Conservation (phyloP, 1,140 invertebrate genomes). For the Druon quercuslanigerum region DNA sequence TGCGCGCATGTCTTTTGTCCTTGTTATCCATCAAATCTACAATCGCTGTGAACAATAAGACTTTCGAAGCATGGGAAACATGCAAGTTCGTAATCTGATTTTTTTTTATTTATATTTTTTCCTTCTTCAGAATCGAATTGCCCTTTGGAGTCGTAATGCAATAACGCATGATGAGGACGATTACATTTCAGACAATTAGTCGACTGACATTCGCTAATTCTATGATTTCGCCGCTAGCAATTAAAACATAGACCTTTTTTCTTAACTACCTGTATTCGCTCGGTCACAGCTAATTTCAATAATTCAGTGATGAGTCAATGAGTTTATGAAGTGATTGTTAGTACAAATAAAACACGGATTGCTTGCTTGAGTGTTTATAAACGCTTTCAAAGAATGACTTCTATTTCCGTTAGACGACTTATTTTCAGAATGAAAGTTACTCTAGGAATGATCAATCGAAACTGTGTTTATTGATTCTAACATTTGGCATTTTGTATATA, state of each 20-base stretch:
- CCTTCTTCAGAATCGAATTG: background rate
- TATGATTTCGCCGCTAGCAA: background rate
- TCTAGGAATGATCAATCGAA: slow-evolving; percentile 4
- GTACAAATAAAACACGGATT: no score
- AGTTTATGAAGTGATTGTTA: background rate
- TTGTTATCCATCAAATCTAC: slow-evolving; percentile 32
- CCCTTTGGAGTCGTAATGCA: no score
- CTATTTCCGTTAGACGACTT: slow-evolving; percentile 21
- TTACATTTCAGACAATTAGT: no score
- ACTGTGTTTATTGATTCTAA: slow-evolving; percentile 45
- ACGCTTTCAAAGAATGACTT: background rate
- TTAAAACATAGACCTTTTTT: no score
- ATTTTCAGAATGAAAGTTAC: background rate
- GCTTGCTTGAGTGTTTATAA: no score
- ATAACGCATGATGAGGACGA: no score
- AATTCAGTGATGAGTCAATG: slow-evolving; percentile 38
- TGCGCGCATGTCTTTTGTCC: slow-evolving; percentile 16
- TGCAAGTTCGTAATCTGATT: background rate
- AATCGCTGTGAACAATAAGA: slow-evolving; percentile 16
- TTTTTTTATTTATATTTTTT: background rate
- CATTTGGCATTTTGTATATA: slow-evolving; percentile 52
- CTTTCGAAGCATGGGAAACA: background rate
- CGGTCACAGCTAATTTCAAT: background rate
- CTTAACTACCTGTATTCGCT: no score
- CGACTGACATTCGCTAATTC: no score